Base-by-base conservation (phyloP, 23 tunicate species). In the Phallusia fumigata region DNA sequence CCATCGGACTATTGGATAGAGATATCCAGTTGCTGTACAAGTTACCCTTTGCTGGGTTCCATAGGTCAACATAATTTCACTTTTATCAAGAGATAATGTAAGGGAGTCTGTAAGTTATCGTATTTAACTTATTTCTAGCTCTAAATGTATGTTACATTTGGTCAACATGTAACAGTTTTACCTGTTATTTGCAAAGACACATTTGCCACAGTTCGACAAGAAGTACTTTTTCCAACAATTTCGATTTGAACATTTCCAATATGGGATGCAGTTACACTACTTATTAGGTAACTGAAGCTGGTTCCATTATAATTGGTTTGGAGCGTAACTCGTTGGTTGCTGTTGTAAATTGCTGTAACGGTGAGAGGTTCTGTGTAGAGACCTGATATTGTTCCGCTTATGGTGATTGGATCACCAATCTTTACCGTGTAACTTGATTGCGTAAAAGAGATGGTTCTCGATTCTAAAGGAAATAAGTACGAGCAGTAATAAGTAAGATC, bases 321-420 rank as follows among this genome's bases (percentile, higher is more conserved):
- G 15, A 58, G 69, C n/a, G n/a, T n/a, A 1, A 58, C 69, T 58
- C 69, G 69, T 58, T 58, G 69, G 13, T 58, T 6, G 16, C 13
- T 58, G 69, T 58, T 58, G 69, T 58, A 58, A 58, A 58, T 58
- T 6, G 69, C 69, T 13, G 69, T 58, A 58, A 58, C 69, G 26
- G 69, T 58, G 11, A 58, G 69, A 58, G 69, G 69, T 58, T 58
- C 28, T 13, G 3, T 58, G 28, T 6, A 24, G 16, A 6, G 28
- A 6, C 16, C 69, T 58, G 69, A 58, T 58, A 58, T 58, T 58
- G 26, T 58, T 24, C 69, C 69, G 28, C 69, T 58, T 6, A 58
- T 58, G 1, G 69, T 58, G 69, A 58, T 22, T 58, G 69, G 13
- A 1, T 58, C 69, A 6, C 69, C 69, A 58, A 13, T 58, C 69